phyloP scores from a whole-genome alignment of 2,888 invertebrate species.

The Noctua fimbriata region DNA sequence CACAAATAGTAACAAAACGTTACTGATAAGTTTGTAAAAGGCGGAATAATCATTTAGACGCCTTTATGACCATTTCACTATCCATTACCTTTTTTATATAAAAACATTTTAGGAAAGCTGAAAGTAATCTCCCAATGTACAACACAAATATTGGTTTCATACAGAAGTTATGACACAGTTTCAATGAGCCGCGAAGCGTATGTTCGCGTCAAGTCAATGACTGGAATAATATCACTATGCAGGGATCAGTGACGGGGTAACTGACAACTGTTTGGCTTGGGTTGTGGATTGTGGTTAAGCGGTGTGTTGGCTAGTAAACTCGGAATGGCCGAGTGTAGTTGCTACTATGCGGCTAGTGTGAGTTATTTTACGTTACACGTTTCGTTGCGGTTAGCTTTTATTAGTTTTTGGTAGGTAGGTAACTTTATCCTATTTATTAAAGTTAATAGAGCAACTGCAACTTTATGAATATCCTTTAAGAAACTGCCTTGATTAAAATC shows the following conservation, averaged over 20 bases:
- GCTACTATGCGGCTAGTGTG: conserved; percentile 15
- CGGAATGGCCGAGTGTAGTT: conserved; percentile 26
- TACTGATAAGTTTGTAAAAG: conserved; percentile 64
- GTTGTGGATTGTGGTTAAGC: conserved; percentile 57
- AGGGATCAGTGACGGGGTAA: conserved; percentile 46
- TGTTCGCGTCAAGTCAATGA: conserved; percentile 67
- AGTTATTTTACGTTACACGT: conserved; percentile 1
- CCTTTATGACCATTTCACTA: conserved; percentile 13
- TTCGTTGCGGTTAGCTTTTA: conserved; percentile 7
- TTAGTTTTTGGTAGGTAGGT: background rate
- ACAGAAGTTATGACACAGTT: conserved; percentile 7
- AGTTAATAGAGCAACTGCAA: too few species aligned
- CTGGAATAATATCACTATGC: conserved; percentile 63
- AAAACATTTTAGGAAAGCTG: conserved; percentile 4
- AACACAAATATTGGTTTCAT: background rate
- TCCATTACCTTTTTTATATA: conserved; percentile 15
- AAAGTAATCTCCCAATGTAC: conserved; percentile 11
- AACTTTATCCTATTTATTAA: background rate
- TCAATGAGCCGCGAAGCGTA: conserved; percentile 63
- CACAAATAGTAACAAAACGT: conserved; percentile 64
- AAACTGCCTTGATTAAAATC: background rate
- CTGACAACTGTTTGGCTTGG: conserved; percentile 41
- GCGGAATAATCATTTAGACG: conserved; percentile 62
- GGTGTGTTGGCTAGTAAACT: conserved; percentile 22
- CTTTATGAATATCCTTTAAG: background rate